Percentiles rank a stretch among this genome's conserved stretches.
These are phyloP conservation scores for Acinonyx jubatus DNA, from an alignment of 2,113 vertebrate species.

Conservation along the genomic window DNA sequence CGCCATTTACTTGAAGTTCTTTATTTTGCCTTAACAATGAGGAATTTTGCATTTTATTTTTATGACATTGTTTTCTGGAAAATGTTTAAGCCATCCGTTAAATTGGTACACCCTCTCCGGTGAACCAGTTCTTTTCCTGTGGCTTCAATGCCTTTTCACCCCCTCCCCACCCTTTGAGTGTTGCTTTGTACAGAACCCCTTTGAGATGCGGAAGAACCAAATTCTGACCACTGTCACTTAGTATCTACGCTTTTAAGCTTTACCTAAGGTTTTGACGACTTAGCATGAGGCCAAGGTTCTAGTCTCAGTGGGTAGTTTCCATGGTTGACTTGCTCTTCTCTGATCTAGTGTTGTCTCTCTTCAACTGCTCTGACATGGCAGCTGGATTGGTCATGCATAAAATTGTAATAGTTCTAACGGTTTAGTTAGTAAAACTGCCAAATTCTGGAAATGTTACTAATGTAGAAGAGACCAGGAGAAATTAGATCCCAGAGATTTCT, in stretches of 20 bases:
- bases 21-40: constrained; percentile 33
- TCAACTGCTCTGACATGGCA: not conserved
- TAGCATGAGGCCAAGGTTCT: not conserved
- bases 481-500: not conserved
- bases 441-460: constrained; percentile 25
- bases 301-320: not conserved
- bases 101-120: not conserved
- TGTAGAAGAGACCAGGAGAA: not conserved
- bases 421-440: not conserved
- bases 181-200: not conserved
- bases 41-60: not conserved
- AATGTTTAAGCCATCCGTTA: not conserved
- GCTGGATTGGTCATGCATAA: not conserved
- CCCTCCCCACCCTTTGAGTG: not conserved
- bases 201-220: not conserved
- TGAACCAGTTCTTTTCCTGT: not conserved
- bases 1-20: constrained; percentile 3
- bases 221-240: not conserved
- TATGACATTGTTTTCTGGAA: not conserved
- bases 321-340: not conserved
- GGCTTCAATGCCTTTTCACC: not conserved
- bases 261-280: not conserved
- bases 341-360: not conserved
- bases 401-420: not conserved
- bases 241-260: not conserved